Evolutionary conservation across 37 sponge, comb jelly and placozoan genomes (phyloP).

Genomic region (Aplysina aerophoba): DNA sequence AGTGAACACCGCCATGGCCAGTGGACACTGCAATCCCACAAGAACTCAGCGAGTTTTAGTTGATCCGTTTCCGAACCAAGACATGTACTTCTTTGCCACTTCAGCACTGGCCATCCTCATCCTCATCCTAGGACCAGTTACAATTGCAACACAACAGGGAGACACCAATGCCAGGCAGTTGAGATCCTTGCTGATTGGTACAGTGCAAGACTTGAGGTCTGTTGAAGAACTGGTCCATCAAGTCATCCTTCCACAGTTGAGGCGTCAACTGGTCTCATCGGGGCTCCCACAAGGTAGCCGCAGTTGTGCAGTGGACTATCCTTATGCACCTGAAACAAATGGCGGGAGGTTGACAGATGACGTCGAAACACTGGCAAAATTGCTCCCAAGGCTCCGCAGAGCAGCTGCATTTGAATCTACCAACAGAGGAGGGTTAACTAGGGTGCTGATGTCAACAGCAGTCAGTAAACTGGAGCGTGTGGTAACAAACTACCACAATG

Average conservation of each 20-base stretch:
- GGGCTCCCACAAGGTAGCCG: not conserved
- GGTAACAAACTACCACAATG: not conserved
- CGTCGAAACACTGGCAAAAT: not conserved
- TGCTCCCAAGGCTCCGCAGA: not conserved
- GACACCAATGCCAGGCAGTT: too few relatives aligned
- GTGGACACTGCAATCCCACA: too few relatives aligned
- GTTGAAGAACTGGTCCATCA: not conserved
- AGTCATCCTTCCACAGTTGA: slow-evolving; percentile 2
- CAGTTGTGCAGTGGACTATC: not conserved
- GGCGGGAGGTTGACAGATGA: not conserved
- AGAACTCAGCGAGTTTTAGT: too few relatives aligned
- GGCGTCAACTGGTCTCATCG: not conserved
- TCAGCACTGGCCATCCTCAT: too few relatives aligned
- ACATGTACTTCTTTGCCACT: too few relatives aligned
- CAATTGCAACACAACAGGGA: too few relatives aligned
- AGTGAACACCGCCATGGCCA: too few relatives aligned
- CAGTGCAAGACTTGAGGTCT: not conserved
- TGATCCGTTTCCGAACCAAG: too few relatives aligned
- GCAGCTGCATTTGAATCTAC: not conserved
- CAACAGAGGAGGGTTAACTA: not conserved
- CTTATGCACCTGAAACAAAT: not conserved
- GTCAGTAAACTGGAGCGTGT: not conserved
- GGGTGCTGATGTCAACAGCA: not conserved
- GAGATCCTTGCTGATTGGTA: too few relatives aligned
- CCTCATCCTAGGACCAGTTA: too few relatives aligned